Evolutionary conservation across 2,113 vertebrate genomes (phyloP), one percentile per base, ranked within the genome.

Genomic region (Conger conger): DNA sequence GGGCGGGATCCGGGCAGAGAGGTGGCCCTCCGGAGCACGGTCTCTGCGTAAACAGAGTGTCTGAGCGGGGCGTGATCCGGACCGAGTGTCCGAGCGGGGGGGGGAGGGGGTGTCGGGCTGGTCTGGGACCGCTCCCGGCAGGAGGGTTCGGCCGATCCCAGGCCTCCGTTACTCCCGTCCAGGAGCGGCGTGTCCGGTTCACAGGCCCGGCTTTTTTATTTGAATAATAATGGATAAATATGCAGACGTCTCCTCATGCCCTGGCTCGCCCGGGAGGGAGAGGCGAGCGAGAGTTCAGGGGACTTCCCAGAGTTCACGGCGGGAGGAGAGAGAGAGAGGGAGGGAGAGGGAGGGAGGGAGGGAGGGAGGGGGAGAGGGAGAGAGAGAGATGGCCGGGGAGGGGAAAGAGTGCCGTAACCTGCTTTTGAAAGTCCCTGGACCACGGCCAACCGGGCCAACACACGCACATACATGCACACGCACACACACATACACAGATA

Each of bases 221-320:
- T 30, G 3, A 38, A 50, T 1, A 79, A 35, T 18, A 38, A 38
- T 1, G 17, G 18, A 33, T 37, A 88, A 88, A 89, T 68, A 89
- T 63, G 78, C 81, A 81, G 84, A 83, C 42, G 17, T 84, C 40
- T 86, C 87, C 88, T 86, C 81, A 82, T 89, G 82, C 83, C 86
- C 68, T 53, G 20, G 36, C 81, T 83, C 80, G 84, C 81, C 84
- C 73, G 84, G 86, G 76, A 81, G 60, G 80, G 77, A 77, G 88
- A 76, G 85, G 86, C 82, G 81, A 83, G 82, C 60, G 11, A 91
- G 91, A 92, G 94, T 91, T 94, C 89, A 91, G 91, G 93, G 94
- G 91, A 94, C 93, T 95, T 94, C 93, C 94, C 94, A 93, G 90
- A 92, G 92, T 93, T 94, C 93, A 93, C 83, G 35, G 68, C 73